Percentiles rank a stretch among this genome's conserved stretches.
phyloP scores from a whole-genome alignment of 2,113 vertebrate species.

The Ariopsis seemanni region DNA sequence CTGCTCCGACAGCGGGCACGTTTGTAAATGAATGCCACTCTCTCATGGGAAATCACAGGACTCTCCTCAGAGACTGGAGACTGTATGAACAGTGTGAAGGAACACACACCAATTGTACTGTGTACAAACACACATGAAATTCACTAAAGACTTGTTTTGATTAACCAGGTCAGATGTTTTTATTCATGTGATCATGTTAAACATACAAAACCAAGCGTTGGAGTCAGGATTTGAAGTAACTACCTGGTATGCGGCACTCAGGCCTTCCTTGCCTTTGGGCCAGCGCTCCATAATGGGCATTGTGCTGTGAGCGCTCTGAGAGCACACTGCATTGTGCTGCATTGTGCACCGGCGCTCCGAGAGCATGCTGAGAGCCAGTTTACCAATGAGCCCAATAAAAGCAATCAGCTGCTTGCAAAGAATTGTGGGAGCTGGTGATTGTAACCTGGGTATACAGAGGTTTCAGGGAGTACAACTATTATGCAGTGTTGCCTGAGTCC shows the following conservation, averaged over 20 bases:
- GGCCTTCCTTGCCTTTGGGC: constrained; percentile 30
- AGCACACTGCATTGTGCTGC: constrained; percentile 6
- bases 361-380: constrained; percentile 27
- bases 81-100: neutral
- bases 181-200: neutral
- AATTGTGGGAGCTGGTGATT: constrained; percentile 10
- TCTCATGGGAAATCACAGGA: constrained; percentile 21
- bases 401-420: constrained; percentile 31
- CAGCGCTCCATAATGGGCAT: constrained; percentile 27
- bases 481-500: neutral
- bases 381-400: constrained; percentile 15
- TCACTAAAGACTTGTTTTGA: neutral
- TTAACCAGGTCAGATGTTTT: neutral
- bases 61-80: neutral
- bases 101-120: neutral
- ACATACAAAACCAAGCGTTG: neutral
- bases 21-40: constrained; percentile 11
- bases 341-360: neutral
- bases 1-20: neutral
- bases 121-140: neutral
- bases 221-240: constrained; percentile 26
- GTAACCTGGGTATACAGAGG: neutral
- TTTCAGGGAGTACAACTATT: constrained; percentile 8
- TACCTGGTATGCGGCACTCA: neutral
- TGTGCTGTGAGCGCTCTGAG: constrained; percentile 31